Evolutionary conservation across 2,797 vertebrate genomes (phyloP), one percentile per base, ranked within the genome.

Genomic region (Fringilla coelebs): DNA sequence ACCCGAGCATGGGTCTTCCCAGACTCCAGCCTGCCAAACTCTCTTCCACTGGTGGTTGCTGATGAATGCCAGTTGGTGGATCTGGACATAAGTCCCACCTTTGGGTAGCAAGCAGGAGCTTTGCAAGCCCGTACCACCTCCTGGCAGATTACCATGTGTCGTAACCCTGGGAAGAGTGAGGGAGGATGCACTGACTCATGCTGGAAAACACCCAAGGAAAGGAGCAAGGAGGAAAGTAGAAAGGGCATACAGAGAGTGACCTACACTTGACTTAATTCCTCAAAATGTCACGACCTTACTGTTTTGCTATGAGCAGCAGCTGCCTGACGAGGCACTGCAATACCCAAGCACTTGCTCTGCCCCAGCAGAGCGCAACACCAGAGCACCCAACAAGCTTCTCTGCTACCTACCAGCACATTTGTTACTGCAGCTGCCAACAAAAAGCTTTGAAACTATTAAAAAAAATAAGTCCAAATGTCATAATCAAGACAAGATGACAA

Each of bases 261-360:
- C 32, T 32, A 25, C 15, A 49, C 5, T 24, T 48, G 36, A 58
- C 19, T 45, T 24, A 1, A 4, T 58, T 86, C 38, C 43, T 81
- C 74, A 68, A 57, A 93, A 55, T 36, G 18, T 62, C 70, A 67
- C 1, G 2, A 38, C 38, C 22, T 14, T 26, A 51, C 58, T 75
- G 41, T 72, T 81, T 31, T 41, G 48, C 41, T 61, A 32, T 25
- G 67, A 74, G 32, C 54, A 77, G 80, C 51, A 90, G 65, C 34
- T 68, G 29, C 20, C 36, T 60, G 72, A 52, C 26, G 72, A 81
- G n/a, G 34, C 77, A 48, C 32, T n/a, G 26, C 36, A 70, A 60
- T 17, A 81, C 49, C 12, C 0, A 0, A 71, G 25, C 55, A 45
- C 26, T 31, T 0, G 0, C 13, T 61, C 55, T 72, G 32, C 21